phyloP scores from a whole-genome alignment of 2,113 vertebrate species.

The Calidris pugnax region DNA sequence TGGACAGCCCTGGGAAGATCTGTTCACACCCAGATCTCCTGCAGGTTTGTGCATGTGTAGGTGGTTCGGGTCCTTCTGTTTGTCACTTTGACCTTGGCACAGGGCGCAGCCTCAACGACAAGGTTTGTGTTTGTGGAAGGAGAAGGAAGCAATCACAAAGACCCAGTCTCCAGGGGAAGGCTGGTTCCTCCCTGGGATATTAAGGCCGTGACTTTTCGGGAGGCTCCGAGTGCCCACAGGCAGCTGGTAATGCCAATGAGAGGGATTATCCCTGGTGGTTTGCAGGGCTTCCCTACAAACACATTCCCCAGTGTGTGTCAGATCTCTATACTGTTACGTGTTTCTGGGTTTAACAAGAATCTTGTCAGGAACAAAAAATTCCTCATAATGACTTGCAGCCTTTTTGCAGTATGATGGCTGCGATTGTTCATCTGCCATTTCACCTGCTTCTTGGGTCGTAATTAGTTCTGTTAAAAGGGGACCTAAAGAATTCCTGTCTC shows the following conservation, averaged over 20 bases:
- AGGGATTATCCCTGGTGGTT: background rate
- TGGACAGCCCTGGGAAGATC: accelerated
- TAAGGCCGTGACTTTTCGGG: background rate
- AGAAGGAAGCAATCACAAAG: background rate
- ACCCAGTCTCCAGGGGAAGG: background rate
- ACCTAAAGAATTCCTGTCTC: background rate
- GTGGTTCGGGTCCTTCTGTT: background rate
- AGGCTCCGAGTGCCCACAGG: background rate
- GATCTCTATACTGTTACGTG: background rate
- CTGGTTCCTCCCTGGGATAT: accelerated
- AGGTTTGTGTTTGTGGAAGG: background rate
- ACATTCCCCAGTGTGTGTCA: accelerated
- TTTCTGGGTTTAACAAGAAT: background rate
- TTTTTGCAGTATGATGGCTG: background rate
- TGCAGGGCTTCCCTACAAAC: background rate
- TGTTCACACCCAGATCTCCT: background rate
- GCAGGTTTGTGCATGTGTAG: accelerated
- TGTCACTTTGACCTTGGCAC: accelerated
- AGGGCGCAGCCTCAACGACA: accelerated
- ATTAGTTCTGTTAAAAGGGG: background rate
- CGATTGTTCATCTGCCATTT: background rate
- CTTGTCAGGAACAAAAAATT: background rate
- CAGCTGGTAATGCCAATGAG: background rate
- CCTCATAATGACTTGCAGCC: background rate
- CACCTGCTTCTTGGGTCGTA: background rate